A percentile compares a stretch with the other conserved stretches of the same genome.
Evolutionary conservation across 2,113 vertebrate genomes (phyloP).

Genomic region (Rhinichthys klamathensis): DNA sequence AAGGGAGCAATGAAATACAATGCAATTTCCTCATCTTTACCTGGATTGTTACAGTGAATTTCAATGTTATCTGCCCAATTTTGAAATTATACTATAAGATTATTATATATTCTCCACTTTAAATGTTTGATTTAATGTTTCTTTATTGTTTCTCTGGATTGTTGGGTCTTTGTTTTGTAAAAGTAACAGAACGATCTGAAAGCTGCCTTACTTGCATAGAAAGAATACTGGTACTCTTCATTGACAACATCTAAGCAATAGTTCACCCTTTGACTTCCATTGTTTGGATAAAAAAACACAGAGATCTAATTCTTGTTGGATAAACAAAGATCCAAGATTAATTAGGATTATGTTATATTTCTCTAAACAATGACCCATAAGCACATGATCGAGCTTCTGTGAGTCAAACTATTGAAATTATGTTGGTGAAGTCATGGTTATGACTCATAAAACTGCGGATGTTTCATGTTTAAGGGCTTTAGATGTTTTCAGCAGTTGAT

Average conservation of each 20-base stretch:
- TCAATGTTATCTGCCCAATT: neutral
- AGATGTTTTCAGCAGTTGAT: conserved; percentile 7
- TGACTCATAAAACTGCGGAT: conserved; percentile 39
- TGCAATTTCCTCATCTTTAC: too few species aligned
- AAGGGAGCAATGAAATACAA: too few species aligned
- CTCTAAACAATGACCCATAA: neutral
- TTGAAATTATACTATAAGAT: neutral
- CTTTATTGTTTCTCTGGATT: neutral
- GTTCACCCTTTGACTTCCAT: neutral
- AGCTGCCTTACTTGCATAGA: neutral
- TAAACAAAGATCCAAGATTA: neutral
- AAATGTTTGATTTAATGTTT: neutral
- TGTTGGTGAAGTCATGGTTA: conserved; percentile 4
- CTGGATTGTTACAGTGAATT: neutral
- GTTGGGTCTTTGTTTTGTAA: neutral
- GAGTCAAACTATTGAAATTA: neutral
- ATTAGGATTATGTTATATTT: neutral
- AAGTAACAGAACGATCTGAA: neutral
- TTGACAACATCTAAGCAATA: neutral
- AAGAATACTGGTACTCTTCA: neutral
- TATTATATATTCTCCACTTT: neutral
- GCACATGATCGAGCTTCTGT: neutral
- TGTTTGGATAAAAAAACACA: too few species aligned
- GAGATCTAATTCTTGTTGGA: neutral
- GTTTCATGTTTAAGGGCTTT: conserved; percentile 7